A percentile compares a stretch with the other conserved stretches of the same genome.
Evolutionary conservation across 2,797 vertebrate species (phyloP).

Genomic region (Philypnodon macrostomus): DNA sequence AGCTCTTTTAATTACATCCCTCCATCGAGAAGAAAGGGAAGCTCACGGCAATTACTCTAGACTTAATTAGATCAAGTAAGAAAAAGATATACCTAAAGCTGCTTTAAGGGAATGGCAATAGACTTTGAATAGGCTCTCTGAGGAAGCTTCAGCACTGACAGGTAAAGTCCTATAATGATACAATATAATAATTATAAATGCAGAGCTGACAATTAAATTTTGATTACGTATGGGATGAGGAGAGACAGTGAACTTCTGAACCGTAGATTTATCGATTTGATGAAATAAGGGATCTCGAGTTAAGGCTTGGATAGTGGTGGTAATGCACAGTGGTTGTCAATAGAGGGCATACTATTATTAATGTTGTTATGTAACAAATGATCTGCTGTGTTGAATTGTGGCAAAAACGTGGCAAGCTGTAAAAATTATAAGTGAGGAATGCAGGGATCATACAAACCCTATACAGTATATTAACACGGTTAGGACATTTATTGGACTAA

Average conservation of each 20-base stretch:
- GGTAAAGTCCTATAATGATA: not conserved
- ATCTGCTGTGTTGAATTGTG: too few relatives aligned
- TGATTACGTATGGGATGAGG: not conserved
- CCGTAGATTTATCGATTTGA: not conserved
- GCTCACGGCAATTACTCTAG: constrained; percentile 55
- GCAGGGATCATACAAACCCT: too few relatives aligned
- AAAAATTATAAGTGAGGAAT: too few relatives aligned
- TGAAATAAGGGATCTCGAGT: not conserved
- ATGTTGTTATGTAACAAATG: too few relatives aligned
- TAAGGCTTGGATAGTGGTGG: too few relatives aligned
- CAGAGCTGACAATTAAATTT: not conserved
- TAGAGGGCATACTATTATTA: too few relatives aligned
- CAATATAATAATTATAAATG: not conserved
- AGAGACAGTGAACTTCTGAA: not conserved
- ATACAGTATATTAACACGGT: too few relatives aligned
- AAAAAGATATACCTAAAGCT: constrained; percentile 16
- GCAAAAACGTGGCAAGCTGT: too few relatives aligned
- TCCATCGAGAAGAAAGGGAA: constrained; percentile 43
- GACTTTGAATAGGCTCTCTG: too few relatives aligned
- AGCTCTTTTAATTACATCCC: constrained; percentile 59
- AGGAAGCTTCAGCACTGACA: not conserved
- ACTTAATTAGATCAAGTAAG: constrained; percentile 58
- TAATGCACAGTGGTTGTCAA: too few relatives aligned
- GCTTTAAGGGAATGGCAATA: constrained; percentile 3
- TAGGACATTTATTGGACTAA: too few relatives aligned